These are phyloP conservation scores for Ophiothrix spiculata DNA, from an alignment of 35 echinoderm and acorn worm genomes.

Conservation along the genomic window DNA sequence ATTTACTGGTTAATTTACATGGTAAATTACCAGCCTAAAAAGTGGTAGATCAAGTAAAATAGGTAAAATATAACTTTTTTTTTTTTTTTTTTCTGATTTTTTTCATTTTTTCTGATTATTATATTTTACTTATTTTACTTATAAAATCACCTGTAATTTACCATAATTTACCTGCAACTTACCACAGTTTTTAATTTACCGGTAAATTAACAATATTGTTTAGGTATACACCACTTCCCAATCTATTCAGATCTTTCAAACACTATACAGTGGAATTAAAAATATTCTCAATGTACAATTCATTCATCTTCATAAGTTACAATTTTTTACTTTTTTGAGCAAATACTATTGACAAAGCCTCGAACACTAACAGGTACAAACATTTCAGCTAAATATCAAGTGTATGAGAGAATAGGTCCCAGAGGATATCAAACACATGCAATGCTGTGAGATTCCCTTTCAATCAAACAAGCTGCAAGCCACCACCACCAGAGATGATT, in stretches of 20 bases:
- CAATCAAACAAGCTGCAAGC: no score
- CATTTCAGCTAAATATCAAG: not conserved
- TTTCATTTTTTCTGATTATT: no score
- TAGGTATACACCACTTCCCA: not conserved
- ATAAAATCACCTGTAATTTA: not conserved
- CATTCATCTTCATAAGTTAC: not conserved
- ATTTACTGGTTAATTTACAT: no score
- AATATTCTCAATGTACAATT: not conserved
- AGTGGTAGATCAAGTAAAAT: no score
- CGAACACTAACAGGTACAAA: not conserved
- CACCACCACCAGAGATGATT: no score
- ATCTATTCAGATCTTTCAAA: not conserved
- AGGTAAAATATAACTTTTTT: no score
- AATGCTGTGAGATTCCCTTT: no score
- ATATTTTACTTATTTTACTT: no score
- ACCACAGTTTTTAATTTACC: no score
- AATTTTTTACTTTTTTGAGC: not conserved
- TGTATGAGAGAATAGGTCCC: not conserved
- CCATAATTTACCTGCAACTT: no score
- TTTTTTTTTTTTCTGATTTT: no score
- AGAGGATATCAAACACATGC: conserved; percentile 3
- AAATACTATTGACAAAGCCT: not conserved
- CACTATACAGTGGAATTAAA: not conserved
- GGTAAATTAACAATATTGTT: not conserved
- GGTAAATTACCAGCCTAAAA: no score